Percentiles rank a stretch among this genome's conserved stretches.
phyloP scores from a whole-genome alignment of 2,797 vertebrate species.

The Centroberyx gerrardi region DNA sequence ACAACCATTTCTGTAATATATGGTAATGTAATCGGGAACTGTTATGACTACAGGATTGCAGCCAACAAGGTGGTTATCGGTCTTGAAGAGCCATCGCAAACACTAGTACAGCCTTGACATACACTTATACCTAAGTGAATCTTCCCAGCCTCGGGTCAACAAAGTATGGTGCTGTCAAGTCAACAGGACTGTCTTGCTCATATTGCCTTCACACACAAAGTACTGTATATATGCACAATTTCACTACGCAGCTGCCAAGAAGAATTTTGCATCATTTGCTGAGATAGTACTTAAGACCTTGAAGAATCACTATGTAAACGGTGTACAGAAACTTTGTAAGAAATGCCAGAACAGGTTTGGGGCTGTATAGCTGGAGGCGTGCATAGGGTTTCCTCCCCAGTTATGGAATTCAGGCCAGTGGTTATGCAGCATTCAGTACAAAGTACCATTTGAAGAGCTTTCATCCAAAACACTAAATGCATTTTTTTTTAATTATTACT shows the following conservation, averaged over 20 bases:
- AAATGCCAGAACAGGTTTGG: not conserved
- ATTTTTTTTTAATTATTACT: not conserved
- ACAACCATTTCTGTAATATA: slow-evolving; percentile 56
- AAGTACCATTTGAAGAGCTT: not conserved
- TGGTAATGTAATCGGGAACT: slow-evolving; percentile 48
- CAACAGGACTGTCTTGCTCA: not conserved
- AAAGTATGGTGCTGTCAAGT: slow-evolving; percentile 16
- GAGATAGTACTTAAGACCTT: not conserved
- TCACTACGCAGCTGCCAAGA: not conserved
- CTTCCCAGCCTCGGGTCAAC: slow-evolving; percentile 26
- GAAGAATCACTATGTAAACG: not conserved
- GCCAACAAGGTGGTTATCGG: slow-evolving; percentile 45
- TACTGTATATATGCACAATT: not conserved
- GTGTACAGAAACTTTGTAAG: not conserved
- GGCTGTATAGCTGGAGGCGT: not conserved
- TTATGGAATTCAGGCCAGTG: not conserved
- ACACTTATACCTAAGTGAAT: not conserved
- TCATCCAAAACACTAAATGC: not conserved
- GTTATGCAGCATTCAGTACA: not conserved
- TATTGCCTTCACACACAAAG: not conserved
- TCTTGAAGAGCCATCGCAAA: not conserved
- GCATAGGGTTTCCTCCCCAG: not conserved
- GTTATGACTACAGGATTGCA: slow-evolving; percentile 29
- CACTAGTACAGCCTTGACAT: not conserved
- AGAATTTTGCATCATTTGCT: not conserved